Evolutionary conservation across 2,888 invertebrate genomes (phyloP).

Genomic region (Octodonta nipae): DNA sequence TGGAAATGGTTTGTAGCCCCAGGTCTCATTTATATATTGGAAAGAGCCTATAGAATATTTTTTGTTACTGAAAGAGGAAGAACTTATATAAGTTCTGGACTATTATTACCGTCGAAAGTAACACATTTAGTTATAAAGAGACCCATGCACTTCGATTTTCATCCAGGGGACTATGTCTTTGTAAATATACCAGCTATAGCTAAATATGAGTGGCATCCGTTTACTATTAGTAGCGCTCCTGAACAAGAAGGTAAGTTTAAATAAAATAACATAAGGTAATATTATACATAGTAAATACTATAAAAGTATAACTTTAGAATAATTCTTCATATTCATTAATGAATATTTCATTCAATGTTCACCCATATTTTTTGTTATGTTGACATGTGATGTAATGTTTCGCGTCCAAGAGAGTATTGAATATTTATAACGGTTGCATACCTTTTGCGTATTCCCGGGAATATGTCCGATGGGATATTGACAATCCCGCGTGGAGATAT

Average conservation of each 20-base stretch:
- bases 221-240: conserved; percentile 90
- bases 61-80: conserved; percentile 65
- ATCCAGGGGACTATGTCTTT: conserved; percentile 88
- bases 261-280: no score
- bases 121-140: conserved; percentile 82
- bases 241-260: conserved; percentile 76
- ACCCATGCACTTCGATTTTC: conserved; percentile 74
- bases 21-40: conserved; percentile 62
- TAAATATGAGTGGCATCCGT: conserved; percentile 92
- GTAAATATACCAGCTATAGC: conserved; percentile 86
- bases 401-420: no score
- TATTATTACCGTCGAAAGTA: conserved; percentile 76
- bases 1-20: conserved; percentile 91
- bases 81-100: conserved; percentile 78
- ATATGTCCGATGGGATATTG: no score
- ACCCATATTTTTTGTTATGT: no score
- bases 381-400: no score
- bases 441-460: no score
- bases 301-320: no score
- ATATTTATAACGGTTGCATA: no score
- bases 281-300: no score
- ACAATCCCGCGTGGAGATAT: no score
- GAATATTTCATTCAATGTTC: no score
- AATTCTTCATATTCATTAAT: no score
- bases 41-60: conserved; percentile 54